Percentiles rank a stretch among this genome's conserved stretches.
Conservation (phyloP, 2,113 vertebrate genomes). For the Sminthopsis crassicaudata region DNA sequence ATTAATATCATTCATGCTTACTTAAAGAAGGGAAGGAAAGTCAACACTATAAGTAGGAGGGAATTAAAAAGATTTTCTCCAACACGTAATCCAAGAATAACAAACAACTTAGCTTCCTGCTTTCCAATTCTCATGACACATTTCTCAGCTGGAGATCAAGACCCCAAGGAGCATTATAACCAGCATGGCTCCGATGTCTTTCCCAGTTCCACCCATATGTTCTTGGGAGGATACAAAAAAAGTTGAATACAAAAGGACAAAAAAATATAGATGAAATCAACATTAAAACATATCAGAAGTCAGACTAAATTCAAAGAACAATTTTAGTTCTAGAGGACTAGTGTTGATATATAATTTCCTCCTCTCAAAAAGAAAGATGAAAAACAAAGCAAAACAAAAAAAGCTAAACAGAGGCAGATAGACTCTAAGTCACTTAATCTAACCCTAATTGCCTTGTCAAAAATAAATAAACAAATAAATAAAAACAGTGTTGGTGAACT, state of each 20-base stretch:
- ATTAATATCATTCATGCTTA: not conserved
- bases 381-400: too few relatives aligned
- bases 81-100: not conserved
- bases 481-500: not conserved
- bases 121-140: not conserved
- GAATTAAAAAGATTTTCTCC: not conserved
- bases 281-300: not conserved
- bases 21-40: not conserved
- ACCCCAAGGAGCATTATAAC: not conserved
- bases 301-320: not conserved
- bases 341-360: not conserved
- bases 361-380: not conserved
- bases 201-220: not conserved
- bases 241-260: not conserved
- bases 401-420: too few relatives aligned
- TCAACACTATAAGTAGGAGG: not conserved
- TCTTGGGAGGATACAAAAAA: not conserved
- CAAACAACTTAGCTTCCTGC: conserved; percentile 7
- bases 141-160: not conserved
- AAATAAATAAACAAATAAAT: too few relatives aligned
- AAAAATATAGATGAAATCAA: not conserved
- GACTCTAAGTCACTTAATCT: too few relatives aligned
- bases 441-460: too few relatives aligned
- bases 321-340: not conserved
- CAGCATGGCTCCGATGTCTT: not conserved